phyloP scores from a whole-genome alignment of 2,888 invertebrate genomes.

The Strigamia transsilvanica region DNA sequence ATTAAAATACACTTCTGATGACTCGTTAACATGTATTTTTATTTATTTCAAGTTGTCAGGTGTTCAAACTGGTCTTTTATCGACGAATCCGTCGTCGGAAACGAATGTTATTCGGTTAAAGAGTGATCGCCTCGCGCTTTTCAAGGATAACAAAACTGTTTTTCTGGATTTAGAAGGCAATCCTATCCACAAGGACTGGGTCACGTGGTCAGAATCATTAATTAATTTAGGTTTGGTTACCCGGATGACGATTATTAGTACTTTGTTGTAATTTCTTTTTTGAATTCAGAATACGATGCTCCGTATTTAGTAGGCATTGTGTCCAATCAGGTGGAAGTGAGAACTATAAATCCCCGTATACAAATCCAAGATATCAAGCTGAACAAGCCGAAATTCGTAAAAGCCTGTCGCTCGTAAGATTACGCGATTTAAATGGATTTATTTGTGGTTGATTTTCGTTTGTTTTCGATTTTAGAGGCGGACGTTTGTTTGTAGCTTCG shows the following conservation, averaged over 20 bases:
- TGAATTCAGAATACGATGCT: constrained; percentile 80
- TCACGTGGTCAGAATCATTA: constrained; percentile 83
- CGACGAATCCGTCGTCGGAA: constrained; percentile 77
- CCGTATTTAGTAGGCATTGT: constrained; percentile 90
- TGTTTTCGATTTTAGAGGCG: constrained; percentile 63
- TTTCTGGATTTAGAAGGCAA: constrained; percentile 79
- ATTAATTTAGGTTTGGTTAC: constrained; percentile 70
- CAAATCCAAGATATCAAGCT: constrained; percentile 84
- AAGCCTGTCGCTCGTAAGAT: constrained; percentile 72
- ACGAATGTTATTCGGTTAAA: constrained; percentile 70
- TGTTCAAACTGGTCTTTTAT: constrained; percentile 82
- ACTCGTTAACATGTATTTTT: background rate
- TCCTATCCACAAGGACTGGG: constrained; percentile 74
- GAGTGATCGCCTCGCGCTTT: constrained; percentile 73
- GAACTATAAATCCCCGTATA: constrained; percentile 81
- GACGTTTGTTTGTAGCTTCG: constrained; percentile 86
- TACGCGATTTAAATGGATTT: too few relatives aligned
- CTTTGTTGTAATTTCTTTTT: background rate
- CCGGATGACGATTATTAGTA: background rate
- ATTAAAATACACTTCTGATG: constrained; percentile 53
- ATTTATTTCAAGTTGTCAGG: constrained; percentile 63
- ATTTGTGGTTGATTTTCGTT: too few relatives aligned
- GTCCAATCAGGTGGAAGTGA: constrained; percentile 82
- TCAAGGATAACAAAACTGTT: constrained; percentile 86
- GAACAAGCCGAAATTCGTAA: constrained; percentile 65